A percentile compares a stretch with the other conserved stretches of the same genome.
Conservation (phyloP, 2,888 invertebrate genomes). For the Pantelozetes paolii region DNA sequence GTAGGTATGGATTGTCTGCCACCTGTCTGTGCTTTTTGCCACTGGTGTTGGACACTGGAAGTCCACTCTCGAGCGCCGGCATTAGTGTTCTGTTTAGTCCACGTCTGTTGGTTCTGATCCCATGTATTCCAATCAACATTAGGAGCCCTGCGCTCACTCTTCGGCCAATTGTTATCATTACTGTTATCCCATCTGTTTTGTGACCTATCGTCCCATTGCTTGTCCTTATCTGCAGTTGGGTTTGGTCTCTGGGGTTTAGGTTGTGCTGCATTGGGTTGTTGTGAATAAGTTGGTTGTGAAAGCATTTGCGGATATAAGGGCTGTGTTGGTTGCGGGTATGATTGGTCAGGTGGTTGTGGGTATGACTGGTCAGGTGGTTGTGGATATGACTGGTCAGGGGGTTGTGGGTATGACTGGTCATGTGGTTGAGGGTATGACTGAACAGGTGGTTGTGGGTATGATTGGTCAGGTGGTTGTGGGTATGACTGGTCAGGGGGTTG, state of each 20-base stretch:
- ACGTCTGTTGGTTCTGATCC: background rate
- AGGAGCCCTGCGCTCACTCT: background rate
- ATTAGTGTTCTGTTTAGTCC: background rate
- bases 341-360: no score
- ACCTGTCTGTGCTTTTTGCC: background rate
- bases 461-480: no score
- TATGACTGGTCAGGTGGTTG: no score
- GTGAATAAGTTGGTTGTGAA: no score
- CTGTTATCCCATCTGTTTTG: background rate
- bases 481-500: no score
- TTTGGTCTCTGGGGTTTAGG: background rate
- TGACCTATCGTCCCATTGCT: background rate
- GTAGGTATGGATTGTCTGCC: background rate
- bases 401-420: no score
- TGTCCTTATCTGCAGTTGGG: background rate
- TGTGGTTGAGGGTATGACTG: no score
- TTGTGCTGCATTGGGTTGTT: no score
- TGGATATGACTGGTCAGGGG: no score
- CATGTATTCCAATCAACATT: slow-evolving; percentile 18
- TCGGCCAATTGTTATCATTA: background rate
- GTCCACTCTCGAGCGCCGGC: background rate
- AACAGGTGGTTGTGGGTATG: no score
- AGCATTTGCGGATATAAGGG: no score
- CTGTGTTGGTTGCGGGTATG: no score
- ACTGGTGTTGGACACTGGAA: background rate